A percentile compares a stretch with the other conserved stretches of the same genome.
These are phyloP conservation scores for Pampusana beccarii DNA, from an alignment of 2,113 vertebrate species.

Conservation along the genomic window DNA sequence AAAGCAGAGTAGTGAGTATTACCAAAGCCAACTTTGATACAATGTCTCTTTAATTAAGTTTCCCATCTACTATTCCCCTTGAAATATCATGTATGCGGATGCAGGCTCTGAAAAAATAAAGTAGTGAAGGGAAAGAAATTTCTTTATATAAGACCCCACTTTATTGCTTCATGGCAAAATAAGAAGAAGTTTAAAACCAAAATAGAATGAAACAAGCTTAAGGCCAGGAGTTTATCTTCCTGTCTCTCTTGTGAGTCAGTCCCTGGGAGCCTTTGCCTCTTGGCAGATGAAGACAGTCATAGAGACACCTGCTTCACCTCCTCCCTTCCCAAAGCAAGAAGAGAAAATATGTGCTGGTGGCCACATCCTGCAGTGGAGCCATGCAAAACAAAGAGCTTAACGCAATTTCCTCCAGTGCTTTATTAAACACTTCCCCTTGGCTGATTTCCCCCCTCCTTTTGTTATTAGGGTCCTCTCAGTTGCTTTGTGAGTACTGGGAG, in stretches of 20 bases:
- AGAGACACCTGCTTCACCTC: not conserved
- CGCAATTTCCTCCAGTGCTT: not conserved
- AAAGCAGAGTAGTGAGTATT: not conserved
- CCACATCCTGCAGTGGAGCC: not conserved
- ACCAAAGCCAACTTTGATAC: not conserved
- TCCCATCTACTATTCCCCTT: not conserved
- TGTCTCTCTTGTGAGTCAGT: not conserved
- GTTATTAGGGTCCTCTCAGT: not conserved
- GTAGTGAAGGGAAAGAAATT: not conserved
- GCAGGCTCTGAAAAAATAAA: not conserved
- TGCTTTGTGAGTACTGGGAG: not conserved
- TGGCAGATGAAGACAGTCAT: accelerated
- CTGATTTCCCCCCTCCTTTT: not conserved
- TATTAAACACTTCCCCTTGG: not conserved
- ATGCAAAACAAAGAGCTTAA: not conserved
- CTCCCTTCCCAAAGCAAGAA: not conserved
- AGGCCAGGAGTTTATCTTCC: not conserved
- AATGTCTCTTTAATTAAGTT: not conserved
- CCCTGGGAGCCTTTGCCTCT: not conserved
- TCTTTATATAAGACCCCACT: not conserved
- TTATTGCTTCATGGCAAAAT: not conserved
- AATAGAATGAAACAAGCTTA: not conserved
- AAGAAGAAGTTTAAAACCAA: not conserved
- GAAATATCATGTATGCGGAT: not conserved
- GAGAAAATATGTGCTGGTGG: not conserved